Conservation (phyloP, 2,888 invertebrate genomes). For the Patella ulyssiponensis region DNA sequence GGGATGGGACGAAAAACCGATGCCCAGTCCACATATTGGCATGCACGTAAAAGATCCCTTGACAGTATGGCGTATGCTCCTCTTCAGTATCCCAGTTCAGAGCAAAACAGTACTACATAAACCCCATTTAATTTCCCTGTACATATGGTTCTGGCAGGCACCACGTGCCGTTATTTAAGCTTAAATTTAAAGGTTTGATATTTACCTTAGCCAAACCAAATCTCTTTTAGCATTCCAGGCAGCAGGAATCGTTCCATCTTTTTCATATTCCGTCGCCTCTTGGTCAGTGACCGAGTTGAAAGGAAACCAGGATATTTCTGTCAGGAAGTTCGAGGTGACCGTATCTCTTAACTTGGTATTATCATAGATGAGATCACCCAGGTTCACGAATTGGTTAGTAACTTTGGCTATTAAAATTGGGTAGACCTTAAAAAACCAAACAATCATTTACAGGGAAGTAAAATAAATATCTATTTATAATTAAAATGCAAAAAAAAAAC, state of each 20-base stretch:
- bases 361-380: conserved; percentile 40
- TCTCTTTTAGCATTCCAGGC: conserved; percentile 37
- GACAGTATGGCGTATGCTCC: too few relatives aligned
- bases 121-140: not conserved
- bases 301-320: conserved; percentile 49
- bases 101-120: not conserved
- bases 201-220: conserved; percentile 38
- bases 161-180: not conserved
- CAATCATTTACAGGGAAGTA: too few relatives aligned
- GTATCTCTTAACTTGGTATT: conserved; percentile 28
- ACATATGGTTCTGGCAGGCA: not conserved
- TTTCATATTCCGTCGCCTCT: conserved; percentile 30
- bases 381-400: conserved; percentile 34
- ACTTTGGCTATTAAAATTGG: conserved; percentile 33
- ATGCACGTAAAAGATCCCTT: too few relatives aligned
- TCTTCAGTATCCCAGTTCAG: too few relatives aligned
- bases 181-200: not conserved
- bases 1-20: too few relatives aligned
- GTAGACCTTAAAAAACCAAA: conserved; percentile 27
- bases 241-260: conserved; percentile 25
- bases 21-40: too few relatives aligned
- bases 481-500: too few relatives aligned
- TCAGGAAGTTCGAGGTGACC: conserved; percentile 39
- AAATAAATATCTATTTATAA: too few relatives aligned
- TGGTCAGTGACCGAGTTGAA: conserved; percentile 39